Conservation (phyloP, 2,888 invertebrate genomes). For the Micropterix aruncella region DNA sequence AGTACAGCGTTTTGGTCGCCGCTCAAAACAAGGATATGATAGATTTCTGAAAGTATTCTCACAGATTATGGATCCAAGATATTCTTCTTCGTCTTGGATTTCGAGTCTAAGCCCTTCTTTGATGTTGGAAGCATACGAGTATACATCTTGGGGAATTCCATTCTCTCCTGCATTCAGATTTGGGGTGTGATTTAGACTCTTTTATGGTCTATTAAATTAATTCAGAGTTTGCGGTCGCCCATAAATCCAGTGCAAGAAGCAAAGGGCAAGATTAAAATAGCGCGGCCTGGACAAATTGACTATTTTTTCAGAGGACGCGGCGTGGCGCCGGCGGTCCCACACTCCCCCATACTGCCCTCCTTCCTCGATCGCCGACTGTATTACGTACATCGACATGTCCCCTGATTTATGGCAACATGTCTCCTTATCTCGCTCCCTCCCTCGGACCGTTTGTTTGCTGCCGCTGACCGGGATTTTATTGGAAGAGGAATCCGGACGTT, state of each 20-base stretch:
- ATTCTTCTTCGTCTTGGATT: too few species aligned
- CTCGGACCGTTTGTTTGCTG: conserved; percentile 2
- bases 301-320: too few species aligned
- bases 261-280: background rate
- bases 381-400: conserved; percentile 29
- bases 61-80: too few species aligned
- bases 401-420: conserved; percentile 32
- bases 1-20: too few species aligned
- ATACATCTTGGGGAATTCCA: background rate
- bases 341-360: conserved; percentile 2
- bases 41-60: too few species aligned
- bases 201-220: background rate
- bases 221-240: background rate
- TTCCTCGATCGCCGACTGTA: conserved; percentile 13
- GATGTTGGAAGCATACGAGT: too few species aligned
- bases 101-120: too few species aligned
- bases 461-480: background rate
- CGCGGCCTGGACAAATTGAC: background rate
- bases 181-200: too few species aligned
- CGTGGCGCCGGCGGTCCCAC: background rate
- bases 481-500: too few species aligned
- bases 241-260: background rate
- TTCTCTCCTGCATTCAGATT: too few species aligned
- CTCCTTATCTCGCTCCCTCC: conserved; percentile 20
- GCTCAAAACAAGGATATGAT: too few species aligned